Conservation (phyloP, 1,140 invertebrate species). For the Bombus confusus region DNA sequence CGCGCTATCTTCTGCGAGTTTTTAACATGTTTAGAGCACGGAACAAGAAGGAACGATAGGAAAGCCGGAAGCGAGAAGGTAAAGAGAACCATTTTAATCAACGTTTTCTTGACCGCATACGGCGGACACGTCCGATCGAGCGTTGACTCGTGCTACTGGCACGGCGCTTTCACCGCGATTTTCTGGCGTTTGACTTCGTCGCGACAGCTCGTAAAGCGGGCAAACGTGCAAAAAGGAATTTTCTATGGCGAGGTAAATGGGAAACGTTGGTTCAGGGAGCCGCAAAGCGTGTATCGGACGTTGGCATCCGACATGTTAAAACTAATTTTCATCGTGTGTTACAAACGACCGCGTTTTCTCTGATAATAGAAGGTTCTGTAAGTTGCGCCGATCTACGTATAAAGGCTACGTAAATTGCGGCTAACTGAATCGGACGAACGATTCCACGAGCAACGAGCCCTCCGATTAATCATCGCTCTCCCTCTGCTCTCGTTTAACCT, state of each 20-base stretch:
- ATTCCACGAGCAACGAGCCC: not conserved
- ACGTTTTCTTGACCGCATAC: not conserved
- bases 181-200: not conserved
- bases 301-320: conserved; percentile 7
- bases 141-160: conserved; percentile 27
- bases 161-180: conserved; percentile 2
- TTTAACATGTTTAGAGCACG: not conserved
- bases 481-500: no score
- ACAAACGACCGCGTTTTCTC: not conserved
- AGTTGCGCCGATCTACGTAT: no score
- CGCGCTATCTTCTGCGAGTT: not conserved
- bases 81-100: not conserved
- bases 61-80: not conserved
- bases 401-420: not conserved
- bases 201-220: not conserved
- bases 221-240: conserved; percentile 18
- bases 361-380: not conserved
- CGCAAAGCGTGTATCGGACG: not conserved
- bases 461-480: not conserved
- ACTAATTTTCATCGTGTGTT: conserved; percentile 19
- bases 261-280: not conserved
- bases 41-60: not conserved
- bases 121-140: conserved; percentile 1
- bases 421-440: not conserved
- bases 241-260: not conserved